These are phyloP conservation scores for Hippoglossus hippoglossus DNA, from an alignment of 2,797 vertebrate species.

Conservation along the genomic window DNA sequence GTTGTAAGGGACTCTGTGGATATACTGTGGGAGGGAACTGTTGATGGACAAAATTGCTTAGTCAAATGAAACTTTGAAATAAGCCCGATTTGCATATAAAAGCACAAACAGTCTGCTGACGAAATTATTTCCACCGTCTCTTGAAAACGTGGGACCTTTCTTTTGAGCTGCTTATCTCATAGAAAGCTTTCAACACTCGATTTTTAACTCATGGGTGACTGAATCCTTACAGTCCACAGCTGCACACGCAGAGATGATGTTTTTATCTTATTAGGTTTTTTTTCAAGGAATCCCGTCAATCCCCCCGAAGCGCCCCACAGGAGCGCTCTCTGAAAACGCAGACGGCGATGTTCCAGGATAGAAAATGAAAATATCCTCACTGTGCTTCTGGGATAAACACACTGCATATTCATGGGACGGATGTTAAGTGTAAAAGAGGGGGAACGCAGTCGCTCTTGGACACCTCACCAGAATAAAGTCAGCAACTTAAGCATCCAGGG, in stretches of 20 bases:
- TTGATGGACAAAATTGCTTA: not conserved
- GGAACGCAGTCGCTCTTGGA: conserved; percentile 27
- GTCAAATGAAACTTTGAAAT: conserved; percentile 13
- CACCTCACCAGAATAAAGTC: conserved; percentile 26
- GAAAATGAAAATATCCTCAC: conserved; percentile 12
- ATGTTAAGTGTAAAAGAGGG: conserved; percentile 16
- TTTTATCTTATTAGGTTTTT: conserved; percentile 7
- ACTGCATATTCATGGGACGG: conserved; percentile 46
- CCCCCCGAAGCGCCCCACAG: not conserved
- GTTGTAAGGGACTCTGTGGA: not conserved
- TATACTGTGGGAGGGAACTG: not conserved
- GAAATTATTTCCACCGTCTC: not conserved
- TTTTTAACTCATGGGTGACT: not conserved
- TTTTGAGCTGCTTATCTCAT: conserved; percentile 15
- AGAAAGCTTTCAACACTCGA: not conserved
- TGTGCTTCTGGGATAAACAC: conserved; percentile 42
- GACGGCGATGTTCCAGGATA: not conserved
- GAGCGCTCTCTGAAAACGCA: not conserved
- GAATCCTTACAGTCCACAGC: conserved; percentile 11
- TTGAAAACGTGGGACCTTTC: not conserved
- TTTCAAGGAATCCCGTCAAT: conserved; percentile 12
- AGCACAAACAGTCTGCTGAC: not conserved
- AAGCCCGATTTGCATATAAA: conserved; percentile 5
- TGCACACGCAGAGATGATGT: not conserved
- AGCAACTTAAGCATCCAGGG: conserved; percentile 26